Conservation (phyloP, 2,797 vertebrate genomes). For the Myioborus miniatus region DNA sequence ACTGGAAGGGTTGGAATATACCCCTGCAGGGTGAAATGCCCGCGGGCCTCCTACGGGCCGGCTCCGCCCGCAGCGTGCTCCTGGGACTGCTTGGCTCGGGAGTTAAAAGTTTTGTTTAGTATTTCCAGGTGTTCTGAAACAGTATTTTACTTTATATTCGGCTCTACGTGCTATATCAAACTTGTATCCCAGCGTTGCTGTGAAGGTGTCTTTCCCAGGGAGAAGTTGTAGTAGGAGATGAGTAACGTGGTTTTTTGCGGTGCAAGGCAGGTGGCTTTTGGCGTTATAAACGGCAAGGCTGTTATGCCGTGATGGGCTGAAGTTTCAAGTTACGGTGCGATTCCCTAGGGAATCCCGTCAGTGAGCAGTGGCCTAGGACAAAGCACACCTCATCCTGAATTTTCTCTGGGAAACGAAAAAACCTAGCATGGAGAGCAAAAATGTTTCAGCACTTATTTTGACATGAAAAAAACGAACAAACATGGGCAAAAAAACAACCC, state of each 20-base stretch:
- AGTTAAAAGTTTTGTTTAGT: background rate
- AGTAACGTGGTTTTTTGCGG: accelerated
- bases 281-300: background rate
- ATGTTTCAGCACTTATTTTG: background rate
- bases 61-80: background rate
- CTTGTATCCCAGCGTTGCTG: background rate
- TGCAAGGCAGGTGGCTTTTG: background rate
- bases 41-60: background rate
- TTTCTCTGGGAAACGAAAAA: background rate
- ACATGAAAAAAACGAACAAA: accelerated
- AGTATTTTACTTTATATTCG: background rate
- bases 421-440: background rate
- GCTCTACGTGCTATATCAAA: background rate
- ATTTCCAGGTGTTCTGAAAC: background rate
- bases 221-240: background rate
- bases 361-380: background rate
- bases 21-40: background rate
- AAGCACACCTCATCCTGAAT: background rate
- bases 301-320: background rate
- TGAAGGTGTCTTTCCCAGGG: background rate
- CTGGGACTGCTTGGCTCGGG: background rate
- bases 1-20: background rate
- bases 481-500: background rate
- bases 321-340: background rate
- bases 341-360: background rate